Base-by-base conservation (phyloP, 2,797 vertebrate genomes). In the Cirrhinus mrigala region DNA sequence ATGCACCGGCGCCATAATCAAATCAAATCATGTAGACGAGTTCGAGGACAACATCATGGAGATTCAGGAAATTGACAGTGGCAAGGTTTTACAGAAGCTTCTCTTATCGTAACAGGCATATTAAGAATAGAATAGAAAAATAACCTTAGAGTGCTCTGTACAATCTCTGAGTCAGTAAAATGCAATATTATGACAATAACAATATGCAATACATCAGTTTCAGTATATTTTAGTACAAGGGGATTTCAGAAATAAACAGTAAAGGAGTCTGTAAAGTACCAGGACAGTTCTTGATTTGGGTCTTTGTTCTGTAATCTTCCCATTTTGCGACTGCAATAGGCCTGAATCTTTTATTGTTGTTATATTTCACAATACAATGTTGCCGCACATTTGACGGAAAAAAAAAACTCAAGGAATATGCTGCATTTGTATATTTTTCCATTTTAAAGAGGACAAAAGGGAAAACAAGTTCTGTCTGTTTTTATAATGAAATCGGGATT, bases 61-160 rank as follows among this genome's bases (percentile, higher is more conserved):
- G 52, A 52, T 75, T 75, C 37, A 84, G 76, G 52, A 54, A 71
- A 56, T 29, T 74, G 44, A 29, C 52, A 33, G 20, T 27, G 33
- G 16, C 56, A 50, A 54, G 56, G 62, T 60, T 54, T 76, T 52
- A 66, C 44, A 52, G 58, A 75, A 40, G 29, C 46, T n/a, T 14
- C 20, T 77, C 82, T 68, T 11, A 66, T 76, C n/a, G 9, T 78
- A 77, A 69, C 33, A 44, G 62, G 62, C 37, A 83, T 56, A 29
- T 56, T 60, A 83, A 54, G 46, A 80, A 52, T n/a, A 68, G 12
- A 80, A 80, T 68, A 24, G 60, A 50, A 80, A 80, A 80, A 80
- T 66, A 80, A 68, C 60, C 78, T 9, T 40, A 48, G 58, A 79
- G 37, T 46, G 58, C n/a, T 64, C 64, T 77, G 56, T 62, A 79